Percentiles rank a stretch among this genome's conserved stretches.
Conservation (phyloP, 2,888 invertebrate genomes). For the Ephialtes manifestator region DNA sequence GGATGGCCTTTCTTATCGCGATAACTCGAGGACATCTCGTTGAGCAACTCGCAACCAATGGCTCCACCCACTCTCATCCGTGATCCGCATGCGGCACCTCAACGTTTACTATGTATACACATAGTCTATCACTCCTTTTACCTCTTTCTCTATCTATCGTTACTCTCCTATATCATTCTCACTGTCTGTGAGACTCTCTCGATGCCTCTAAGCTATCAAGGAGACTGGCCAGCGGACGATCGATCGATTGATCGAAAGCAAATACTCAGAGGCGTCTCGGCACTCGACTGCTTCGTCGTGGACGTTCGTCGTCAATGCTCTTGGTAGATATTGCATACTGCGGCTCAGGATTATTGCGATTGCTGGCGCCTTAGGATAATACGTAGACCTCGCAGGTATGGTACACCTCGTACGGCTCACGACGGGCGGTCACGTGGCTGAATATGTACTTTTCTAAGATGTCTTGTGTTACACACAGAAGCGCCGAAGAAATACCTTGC, state of each 20-base stretch:
- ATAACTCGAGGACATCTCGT: conserved; percentile 85
- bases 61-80: conserved; percentile 84
- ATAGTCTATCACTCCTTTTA: conserved; percentile 11
- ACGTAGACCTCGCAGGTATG: conserved; percentile 36
- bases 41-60: conserved; percentile 79
- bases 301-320: conserved; percentile 65
- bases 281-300: conserved; percentile 62
- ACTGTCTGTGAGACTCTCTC: conserved; percentile 22
- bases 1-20: conserved; percentile 85
- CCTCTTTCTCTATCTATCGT: conserved; percentile 39
- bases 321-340: conserved; percentile 14
- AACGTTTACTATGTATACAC: conserved; percentile 62
- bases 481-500: conserved; percentile 42
- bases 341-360: conserved; percentile 37
- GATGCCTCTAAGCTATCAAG: conserved; percentile 78
- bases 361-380: conserved; percentile 49
- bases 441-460: conserved; percentile 33
- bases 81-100: conserved; percentile 76
- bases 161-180: conserved; percentile 39
- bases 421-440: conserved; percentile 30
- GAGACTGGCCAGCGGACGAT: conserved; percentile 71
- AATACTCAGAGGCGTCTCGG: conserved; percentile 26
- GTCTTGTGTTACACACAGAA: conserved; percentile 46
- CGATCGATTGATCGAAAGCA: conserved; percentile 60
- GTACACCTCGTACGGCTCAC: conserved; percentile 8